Evolutionary conservation across 1,140 invertebrate genomes (phyloP), one percentile per base, ranked within the genome.

Genomic region (Drosophila tropicalis): DNA sequence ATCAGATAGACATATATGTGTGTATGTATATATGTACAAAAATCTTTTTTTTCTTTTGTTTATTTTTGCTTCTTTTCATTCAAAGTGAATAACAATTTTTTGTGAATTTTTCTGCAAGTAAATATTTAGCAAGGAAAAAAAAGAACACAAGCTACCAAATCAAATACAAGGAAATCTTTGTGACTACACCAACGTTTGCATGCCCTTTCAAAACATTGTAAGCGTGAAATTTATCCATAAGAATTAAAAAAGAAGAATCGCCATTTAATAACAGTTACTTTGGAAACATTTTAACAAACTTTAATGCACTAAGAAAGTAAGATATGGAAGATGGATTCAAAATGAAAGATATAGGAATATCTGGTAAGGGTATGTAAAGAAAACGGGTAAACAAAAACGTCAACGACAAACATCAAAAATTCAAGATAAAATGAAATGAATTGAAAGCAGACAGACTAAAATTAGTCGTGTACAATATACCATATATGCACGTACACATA

Each of bases 371-470:
- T 39, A 39, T 39, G 3, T 13, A 39, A 39, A 3, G 36, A 3
- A 32, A 64, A 15, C 25, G 34, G 25, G 60, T 40, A 17, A 62
- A 51, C 34, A 41, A 22, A 12, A 22, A 22, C 29, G 51, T n/a
- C 41, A 15, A 2, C 19, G 39, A 47, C 55, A 71, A 74, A 55
- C 70, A 72, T 84, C 64, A 65, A 60, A 76, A 79, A 87, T 73
- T 44, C 51, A 64, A 25, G 44, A 51, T 5, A 19, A 65, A 55
- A 65, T 63, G 63, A 65, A 68, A 68, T 60, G 44, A 51, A 64
- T 6, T 40, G 40, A 69, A 77, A 62, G 40, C 74, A 81, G 82
- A 70, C 62, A 58, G 61, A 82, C 83, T 87, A 87, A 86, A 87
- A 79, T 87, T 86, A 86, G 75, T 81, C 44, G 60, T 72, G 64